phyloP scores from a whole-genome alignment of 2,888 invertebrate species.

The Chelonus formosanus region DNA sequence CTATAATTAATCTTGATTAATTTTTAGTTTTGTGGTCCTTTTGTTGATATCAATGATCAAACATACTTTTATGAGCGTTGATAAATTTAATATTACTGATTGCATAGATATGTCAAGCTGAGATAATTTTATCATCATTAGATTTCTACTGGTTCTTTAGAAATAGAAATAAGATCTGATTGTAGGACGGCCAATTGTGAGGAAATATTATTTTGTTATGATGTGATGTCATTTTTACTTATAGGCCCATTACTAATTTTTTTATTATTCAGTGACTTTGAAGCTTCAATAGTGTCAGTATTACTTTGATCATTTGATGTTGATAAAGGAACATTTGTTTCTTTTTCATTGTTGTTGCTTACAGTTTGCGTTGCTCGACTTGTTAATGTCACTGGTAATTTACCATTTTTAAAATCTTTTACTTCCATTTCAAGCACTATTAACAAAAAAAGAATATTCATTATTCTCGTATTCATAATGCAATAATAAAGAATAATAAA shows the following conservation, averaged over 20 bases:
- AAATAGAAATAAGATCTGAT: conserved; percentile 53
- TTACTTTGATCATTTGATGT: conserved; percentile 40
- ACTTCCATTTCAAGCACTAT: conserved; percentile 57
- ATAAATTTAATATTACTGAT: background rate
- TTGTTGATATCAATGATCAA: background rate
- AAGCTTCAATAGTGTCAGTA: conserved; percentile 32
- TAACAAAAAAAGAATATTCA: background rate
- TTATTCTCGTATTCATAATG: no score
- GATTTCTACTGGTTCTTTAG: conserved; percentile 51
- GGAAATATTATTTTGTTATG: conserved; percentile 51
- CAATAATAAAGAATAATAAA: no score
- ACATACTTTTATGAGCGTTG: no score
- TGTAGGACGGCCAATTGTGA: conserved; percentile 38
- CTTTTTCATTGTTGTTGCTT: conserved; percentile 49
- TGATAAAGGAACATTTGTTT: conserved; percentile 41
- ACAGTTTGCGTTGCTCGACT: conserved; percentile 58
- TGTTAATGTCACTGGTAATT: conserved; percentile 43
- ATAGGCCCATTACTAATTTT: conserved; percentile 59
- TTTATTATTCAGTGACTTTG: conserved; percentile 44
- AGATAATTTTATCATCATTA: conserved; percentile 24
- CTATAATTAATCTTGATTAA: background rate
- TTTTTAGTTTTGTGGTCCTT: background rate
- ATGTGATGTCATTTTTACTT: conserved; percentile 51
- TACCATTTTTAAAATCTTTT: conserved; percentile 54
- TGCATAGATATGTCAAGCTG: background rate